These are phyloP conservation scores for Pterocles burchelli DNA, from an alignment of 2,113 vertebrate genomes.

Conservation along the genomic window DNA sequence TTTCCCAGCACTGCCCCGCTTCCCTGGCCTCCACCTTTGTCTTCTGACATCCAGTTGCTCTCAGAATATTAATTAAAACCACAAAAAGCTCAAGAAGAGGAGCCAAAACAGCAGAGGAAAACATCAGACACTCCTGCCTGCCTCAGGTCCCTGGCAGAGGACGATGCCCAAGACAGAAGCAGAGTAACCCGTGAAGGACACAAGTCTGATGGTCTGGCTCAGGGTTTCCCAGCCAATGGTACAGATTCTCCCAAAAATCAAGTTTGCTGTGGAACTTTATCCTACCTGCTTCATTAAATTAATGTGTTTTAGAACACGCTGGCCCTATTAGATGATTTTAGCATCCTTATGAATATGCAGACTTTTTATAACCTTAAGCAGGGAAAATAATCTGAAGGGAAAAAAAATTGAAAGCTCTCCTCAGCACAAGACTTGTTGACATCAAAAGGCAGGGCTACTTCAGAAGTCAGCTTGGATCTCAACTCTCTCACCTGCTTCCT, in stretches of 20 bases:
- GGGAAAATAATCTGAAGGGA: not conserved
- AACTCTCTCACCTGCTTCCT: conserved; percentile 39
- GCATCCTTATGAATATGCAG: not conserved
- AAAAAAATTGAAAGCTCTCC: not conserved
- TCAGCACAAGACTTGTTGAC: not conserved
- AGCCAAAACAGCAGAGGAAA: conserved; percentile 1
- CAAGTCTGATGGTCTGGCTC: not conserved
- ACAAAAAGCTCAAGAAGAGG: not conserved
- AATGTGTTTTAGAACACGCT: not conserved
- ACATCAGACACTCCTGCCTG: not conserved
- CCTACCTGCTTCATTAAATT: not conserved
- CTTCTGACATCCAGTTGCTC: not conserved
- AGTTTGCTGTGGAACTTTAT: not conserved
- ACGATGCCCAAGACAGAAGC: not conserved
- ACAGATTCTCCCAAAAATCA: not conserved
- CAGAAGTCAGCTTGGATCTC: not conserved
- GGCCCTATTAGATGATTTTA: not conserved
- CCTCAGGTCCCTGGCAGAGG: not conserved
- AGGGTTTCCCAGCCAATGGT: not conserved
- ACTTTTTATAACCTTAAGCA: not conserved
- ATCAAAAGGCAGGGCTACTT: not conserved
- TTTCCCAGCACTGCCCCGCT: not conserved
- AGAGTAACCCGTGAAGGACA: not conserved
- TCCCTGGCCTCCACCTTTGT: conserved; percentile 5
- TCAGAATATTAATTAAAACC: conserved; percentile 36